Conservation (phyloP, 2,888 invertebrate species). For the Caenorhabditis drosophilae region DNA sequence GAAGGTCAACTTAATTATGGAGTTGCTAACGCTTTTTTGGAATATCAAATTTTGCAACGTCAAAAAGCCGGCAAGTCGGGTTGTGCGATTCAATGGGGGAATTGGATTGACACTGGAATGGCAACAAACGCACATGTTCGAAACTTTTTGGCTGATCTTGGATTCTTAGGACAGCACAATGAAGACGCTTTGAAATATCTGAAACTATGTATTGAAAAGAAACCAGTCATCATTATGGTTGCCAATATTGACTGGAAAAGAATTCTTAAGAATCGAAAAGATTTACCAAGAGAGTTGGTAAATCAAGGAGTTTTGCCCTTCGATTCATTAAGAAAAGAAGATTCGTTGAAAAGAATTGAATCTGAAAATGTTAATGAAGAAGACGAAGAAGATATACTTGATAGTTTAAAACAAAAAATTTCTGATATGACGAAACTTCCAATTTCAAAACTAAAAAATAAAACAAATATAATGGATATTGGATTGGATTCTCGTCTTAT, state of each 20-base stretch:
- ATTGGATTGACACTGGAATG: conserved; percentile 65
- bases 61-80: conserved; percentile 29
- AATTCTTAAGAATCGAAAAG: conserved; percentile 50
- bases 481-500: conserved; percentile 53
- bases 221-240: conserved; percentile 48
- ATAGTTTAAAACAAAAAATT: conserved; percentile 20
- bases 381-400: conserved; percentile 35
- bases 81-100: conserved; percentile 63
- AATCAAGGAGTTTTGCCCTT: neutral
- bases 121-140: conserved; percentile 50
- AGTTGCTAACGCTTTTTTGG: conserved; percentile 56
- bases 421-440: conserved; percentile 11
- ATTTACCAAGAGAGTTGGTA: conserved; percentile 47
- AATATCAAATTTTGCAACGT: conserved; percentile 36
- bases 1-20: conserved; percentile 63
- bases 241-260: conserved; percentile 58
- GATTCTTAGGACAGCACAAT: conserved; percentile 56
- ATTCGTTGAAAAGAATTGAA: conserved; percentile 5
- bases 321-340: conserved; percentile 6
- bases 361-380: conserved; percentile 9
- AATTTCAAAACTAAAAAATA: conserved; percentile 23
- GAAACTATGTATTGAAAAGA: conserved; percentile 44
- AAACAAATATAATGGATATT: conserved; percentile 53
- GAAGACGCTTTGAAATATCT: conserved; percentile 54
- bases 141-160: conserved; percentile 44